These are phyloP conservation scores for Globodera ellingtonae DNA, from an alignment of 1,140 invertebrate species.

Conservation along the genomic window DNA sequence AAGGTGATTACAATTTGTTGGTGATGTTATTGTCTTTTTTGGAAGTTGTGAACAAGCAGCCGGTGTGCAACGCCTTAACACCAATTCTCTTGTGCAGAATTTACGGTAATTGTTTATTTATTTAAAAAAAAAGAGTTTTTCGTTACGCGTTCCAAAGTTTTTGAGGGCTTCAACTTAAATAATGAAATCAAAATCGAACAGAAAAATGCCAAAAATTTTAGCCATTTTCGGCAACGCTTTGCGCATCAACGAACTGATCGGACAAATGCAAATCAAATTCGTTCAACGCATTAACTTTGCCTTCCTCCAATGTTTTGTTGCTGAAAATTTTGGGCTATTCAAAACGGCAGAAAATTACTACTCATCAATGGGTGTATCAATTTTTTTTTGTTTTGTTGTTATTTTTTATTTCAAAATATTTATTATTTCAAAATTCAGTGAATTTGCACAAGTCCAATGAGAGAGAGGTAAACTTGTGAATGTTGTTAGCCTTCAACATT, in stretches of 20 bases:
- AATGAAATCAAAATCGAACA: too few relatives aligned
- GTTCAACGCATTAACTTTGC: conserved; percentile 86
- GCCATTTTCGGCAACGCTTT: conserved; percentile 28
- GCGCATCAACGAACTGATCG: conserved; percentile 30
- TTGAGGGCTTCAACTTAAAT: too few relatives aligned
- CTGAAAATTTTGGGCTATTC: conserved; percentile 42
- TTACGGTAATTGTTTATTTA: conserved; percentile 24
- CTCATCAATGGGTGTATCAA: conserved; percentile 21
- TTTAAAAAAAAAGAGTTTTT: neutral
- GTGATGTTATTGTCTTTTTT: neutral
- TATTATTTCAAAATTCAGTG: conserved; percentile 30
- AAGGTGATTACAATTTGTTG: conserved; percentile 1
- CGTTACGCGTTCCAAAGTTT: too few relatives aligned
- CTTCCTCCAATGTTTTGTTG: conserved; percentile 55
- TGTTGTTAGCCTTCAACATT: conserved; percentile 10
- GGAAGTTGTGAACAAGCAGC: neutral
- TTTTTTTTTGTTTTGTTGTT: conserved; percentile 1
- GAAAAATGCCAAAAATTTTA: neutral
- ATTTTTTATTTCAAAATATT: conserved; percentile 15
- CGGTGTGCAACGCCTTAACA: conserved; percentile 28
- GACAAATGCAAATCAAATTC: conserved; percentile 82
- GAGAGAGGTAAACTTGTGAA: conserved; percentile 11
- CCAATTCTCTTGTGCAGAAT: conserved; percentile 36
- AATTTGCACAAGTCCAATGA: conserved; percentile 15
- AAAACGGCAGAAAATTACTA: conserved; percentile 43